Evolutionary conservation across 2,888 invertebrate species (phyloP).

Genomic region (Halictus ligatus): DNA sequence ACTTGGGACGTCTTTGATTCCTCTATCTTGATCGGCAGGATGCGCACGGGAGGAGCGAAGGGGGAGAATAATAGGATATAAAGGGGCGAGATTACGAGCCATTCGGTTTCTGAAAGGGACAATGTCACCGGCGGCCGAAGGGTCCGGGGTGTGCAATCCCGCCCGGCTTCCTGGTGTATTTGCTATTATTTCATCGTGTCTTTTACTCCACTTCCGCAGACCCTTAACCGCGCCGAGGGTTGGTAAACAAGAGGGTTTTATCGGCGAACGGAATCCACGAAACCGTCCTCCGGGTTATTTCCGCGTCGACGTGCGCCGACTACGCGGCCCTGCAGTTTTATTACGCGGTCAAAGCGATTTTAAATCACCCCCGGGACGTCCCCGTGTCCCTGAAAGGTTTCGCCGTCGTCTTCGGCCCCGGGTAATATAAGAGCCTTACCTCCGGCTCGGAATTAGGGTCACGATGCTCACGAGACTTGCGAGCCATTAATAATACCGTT

Average conservation of each 20-base stretch:
- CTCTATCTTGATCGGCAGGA: neutral
- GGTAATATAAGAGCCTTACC: conserved; percentile 8
- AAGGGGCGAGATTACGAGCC: neutral
- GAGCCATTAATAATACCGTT: conserved; percentile 26
- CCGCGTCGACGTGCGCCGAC: conserved; percentile 13
- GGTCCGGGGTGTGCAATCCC: conserved; percentile 44
- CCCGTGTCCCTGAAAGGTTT: conserved; percentile 38
- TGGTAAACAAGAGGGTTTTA: conserved; percentile 71
- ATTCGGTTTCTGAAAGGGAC: neutral
- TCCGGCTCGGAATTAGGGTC: conserved; percentile 34
- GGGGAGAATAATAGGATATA: neutral
- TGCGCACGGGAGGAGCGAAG: neutral
- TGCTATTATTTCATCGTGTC: conserved; percentile 65
- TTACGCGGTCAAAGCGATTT: conserved; percentile 58
- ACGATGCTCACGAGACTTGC: conserved; percentile 19
- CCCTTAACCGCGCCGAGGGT: conserved; percentile 66
- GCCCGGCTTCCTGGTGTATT: conserved; percentile 61
- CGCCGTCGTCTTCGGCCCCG: conserved; percentile 36
- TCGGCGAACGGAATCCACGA: conserved; percentile 59
- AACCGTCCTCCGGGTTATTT: conserved; percentile 51
- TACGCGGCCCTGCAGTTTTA: conserved; percentile 53
- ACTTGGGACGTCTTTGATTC: too few relatives aligned
- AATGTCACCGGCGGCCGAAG: conserved; percentile 24
- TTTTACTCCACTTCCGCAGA: conserved; percentile 53
- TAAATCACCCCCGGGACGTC: conserved; percentile 57